Evolutionary conservation across 2,113 vertebrate species (phyloP).

Genomic region (Acrocephalus kingi): DNA sequence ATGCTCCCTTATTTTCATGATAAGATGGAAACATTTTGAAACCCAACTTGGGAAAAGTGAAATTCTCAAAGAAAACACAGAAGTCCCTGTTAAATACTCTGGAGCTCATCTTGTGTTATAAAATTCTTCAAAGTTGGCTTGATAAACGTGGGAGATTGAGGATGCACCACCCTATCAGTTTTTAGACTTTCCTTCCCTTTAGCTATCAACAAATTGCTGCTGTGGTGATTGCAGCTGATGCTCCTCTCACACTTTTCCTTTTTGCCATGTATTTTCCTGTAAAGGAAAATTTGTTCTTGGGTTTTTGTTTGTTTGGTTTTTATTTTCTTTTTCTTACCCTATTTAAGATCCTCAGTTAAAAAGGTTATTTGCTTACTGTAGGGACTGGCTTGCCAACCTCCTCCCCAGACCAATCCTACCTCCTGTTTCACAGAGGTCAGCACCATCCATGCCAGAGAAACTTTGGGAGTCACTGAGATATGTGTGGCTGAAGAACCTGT

Average conservation of each 20-base stretch:
- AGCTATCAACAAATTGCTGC: background rate
- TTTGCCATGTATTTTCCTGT: background rate
- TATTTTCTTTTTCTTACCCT: background rate
- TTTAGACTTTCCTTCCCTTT: background rate
- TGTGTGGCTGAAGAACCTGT: background rate
- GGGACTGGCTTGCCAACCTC: background rate
- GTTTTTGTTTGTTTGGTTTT: background rate
- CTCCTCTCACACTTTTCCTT: background rate
- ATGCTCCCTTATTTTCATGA: background rate
- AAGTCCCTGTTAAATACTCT: background rate
- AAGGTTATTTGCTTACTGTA: background rate
- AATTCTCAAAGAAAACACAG: background rate
- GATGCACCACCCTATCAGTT: background rate
- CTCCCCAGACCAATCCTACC: background rate
- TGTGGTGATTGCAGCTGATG: background rate
- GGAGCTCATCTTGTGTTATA: rapidly evolving
- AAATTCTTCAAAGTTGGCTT: background rate
- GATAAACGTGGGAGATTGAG: background rate
- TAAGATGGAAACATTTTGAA: background rate
- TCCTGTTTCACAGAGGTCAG: background rate
- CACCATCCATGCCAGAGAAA: background rate
- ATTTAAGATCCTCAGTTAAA: background rate
- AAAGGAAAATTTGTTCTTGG: background rate
- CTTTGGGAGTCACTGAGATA: background rate
- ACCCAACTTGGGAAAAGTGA: background rate